Percentiles rank a stretch among this genome's conserved stretches.
Conservation (phyloP, 2,113 vertebrate species). For the Numenius arquata region DNA sequence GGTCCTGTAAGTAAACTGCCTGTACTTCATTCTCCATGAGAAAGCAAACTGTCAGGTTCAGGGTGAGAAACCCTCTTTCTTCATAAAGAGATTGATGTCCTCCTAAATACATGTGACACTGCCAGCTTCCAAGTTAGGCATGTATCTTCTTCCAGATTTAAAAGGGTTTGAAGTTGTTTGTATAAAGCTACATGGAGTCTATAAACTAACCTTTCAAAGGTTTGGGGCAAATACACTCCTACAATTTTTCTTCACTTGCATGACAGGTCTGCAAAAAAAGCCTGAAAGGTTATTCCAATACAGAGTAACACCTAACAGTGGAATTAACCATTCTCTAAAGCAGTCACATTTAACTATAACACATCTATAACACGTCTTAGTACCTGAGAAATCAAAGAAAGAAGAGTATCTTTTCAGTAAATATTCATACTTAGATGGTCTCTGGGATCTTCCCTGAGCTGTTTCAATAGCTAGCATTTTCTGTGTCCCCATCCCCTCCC, state of each 20-base stretch:
- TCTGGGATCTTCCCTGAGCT: not conserved
- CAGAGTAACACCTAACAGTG: not conserved
- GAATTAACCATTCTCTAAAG: not conserved
- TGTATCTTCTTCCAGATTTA: not conserved
- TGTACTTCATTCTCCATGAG: not conserved
- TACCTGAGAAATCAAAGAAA: not conserved
- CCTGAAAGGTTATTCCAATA: not conserved
- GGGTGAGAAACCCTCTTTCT: not conserved
- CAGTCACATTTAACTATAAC: not conserved
- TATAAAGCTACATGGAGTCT: not conserved
- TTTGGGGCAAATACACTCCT: not conserved
- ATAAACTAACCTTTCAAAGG: not conserved
- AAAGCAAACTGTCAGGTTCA: not conserved
- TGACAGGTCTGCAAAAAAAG: not conserved
- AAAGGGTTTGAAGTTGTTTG: not conserved
- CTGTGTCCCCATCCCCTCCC: rapidly evolving
- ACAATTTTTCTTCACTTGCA: not conserved
- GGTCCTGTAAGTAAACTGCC: not conserved
- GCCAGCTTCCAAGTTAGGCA: not conserved
- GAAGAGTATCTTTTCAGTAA: not conserved
- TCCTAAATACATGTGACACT: not conserved
- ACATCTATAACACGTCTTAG: not conserved
- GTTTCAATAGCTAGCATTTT: not conserved
- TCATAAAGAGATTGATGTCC: not conserved
- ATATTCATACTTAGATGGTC: not conserved